Evolutionary conservation across 1,140 invertebrate species (phyloP).

Genomic region (Drosophila sp.): DNA sequence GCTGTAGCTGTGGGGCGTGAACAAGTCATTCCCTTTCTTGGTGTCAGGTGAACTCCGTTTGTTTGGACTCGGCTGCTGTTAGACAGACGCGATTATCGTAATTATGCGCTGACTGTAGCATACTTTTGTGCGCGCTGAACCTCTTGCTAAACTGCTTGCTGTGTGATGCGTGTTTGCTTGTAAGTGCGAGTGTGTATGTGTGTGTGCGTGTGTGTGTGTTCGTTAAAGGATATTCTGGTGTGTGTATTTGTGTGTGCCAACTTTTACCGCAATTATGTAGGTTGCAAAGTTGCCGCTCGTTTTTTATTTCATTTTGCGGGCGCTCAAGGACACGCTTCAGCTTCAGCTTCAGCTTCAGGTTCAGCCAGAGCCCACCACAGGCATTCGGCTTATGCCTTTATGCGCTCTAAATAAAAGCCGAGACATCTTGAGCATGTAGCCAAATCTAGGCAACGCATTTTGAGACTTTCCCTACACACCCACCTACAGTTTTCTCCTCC

Average conservation of each 20-base stretch:
- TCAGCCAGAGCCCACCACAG: background rate
- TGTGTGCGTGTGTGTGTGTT: slow-evolving; percentile 14
- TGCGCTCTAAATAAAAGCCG: slow-evolving; percentile 58
- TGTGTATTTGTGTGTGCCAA: slow-evolving; percentile 43
- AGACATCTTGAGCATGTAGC: slow-evolving; percentile 73
- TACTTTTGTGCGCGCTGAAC: slow-evolving; percentile 73
- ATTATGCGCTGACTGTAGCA: slow-evolving; percentile 80
- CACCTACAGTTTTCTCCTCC: background rate
- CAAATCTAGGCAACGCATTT: slow-evolving; percentile 72
- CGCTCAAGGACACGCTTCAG: slow-evolving; percentile 66
- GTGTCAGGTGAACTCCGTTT: slow-evolving; percentile 39
- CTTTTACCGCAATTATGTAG: slow-evolving; percentile 81
- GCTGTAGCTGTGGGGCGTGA: background rate
- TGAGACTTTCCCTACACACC: too few species aligned
- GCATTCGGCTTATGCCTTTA: slow-evolving; percentile 51
- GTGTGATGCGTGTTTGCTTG: slow-evolving; percentile 22
- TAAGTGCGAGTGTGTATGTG: too few species aligned
- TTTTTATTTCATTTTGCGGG: slow-evolving; percentile 59
- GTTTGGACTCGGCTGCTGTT: slow-evolving; percentile 38
- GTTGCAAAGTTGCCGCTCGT: slow-evolving; percentile 71
- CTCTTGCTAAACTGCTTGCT: slow-evolving; percentile 54
- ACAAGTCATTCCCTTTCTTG: background rate
- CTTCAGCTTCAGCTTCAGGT: background rate
- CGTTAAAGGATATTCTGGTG: slow-evolving; percentile 47
- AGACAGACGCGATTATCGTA: slow-evolving; percentile 79